Percentiles rank a stretch among this genome's conserved stretches.
Conservation (phyloP, 2,113 vertebrate species). For the Thermophis baileyi region DNA sequence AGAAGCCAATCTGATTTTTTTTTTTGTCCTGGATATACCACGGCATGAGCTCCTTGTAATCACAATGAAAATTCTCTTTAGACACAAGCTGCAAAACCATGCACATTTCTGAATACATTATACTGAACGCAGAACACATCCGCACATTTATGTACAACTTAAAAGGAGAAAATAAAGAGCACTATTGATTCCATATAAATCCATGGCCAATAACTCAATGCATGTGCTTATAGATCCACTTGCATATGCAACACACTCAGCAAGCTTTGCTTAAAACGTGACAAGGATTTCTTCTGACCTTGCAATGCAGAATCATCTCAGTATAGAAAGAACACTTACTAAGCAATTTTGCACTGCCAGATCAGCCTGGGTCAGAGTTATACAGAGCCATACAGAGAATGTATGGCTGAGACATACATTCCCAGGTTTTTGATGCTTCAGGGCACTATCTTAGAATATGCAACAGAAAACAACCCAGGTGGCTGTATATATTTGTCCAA, state of each 20-base stretch:
- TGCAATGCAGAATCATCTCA: background rate
- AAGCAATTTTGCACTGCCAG: background rate
- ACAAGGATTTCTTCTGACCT: background rate
- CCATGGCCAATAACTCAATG: background rate
- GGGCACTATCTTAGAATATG: background rate
- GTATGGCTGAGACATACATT: background rate
- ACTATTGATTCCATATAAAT: too few species aligned
- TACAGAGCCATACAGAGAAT: too few species aligned
- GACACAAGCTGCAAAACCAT: background rate
- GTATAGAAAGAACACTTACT: background rate
- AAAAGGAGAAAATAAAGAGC: background rate
- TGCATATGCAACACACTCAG: rapidly evolving
- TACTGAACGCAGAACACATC: background rate
- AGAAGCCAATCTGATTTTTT: background rate
- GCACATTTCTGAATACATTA: background rate
- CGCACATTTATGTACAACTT: background rate
- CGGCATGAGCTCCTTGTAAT: too few species aligned
- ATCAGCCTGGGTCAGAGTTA: background rate
- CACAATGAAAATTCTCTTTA: background rate
- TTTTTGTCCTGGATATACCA: background rate
- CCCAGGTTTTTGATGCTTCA: background rate
- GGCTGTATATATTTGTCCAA: conserved; percentile 27
- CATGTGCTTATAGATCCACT: background rate
- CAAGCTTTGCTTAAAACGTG: background rate
- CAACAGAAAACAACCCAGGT: background rate